phyloP scores from a whole-genome alignment of 2,888 invertebrate genomes.

The Drosophila kuntzei region DNA sequence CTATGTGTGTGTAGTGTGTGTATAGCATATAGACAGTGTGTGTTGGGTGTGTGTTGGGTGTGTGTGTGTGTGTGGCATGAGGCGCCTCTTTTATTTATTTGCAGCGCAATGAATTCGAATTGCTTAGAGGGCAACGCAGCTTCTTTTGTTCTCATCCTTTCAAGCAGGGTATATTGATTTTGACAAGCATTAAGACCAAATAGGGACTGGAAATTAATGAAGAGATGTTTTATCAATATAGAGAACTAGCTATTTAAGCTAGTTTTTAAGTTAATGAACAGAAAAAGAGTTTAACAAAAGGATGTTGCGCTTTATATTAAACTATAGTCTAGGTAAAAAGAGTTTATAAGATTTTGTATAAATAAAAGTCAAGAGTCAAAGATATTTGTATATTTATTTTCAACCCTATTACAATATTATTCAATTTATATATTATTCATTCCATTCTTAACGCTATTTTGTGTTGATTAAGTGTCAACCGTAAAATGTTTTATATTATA shows the following conservation, averaged over 20 bases:
- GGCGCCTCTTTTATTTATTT: slow-evolving; percentile 69
- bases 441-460: too few relatives aligned
- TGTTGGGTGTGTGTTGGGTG: background rate
- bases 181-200: slow-evolving; percentile 6
- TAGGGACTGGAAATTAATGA: background rate
- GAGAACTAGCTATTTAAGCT: background rate
- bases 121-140: slow-evolving; percentile 32
- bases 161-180: slow-evolving; percentile 6
- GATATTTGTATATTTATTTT: too few relatives aligned
- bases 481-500: too few relatives aligned
- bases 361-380: too few relatives aligned
- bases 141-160: slow-evolving; percentile 31
- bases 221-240: background rate
- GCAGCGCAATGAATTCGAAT: slow-evolving; percentile 61
- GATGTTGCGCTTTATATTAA: background rate
- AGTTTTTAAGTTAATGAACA: background rate
- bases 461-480: too few relatives aligned
- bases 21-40: slow-evolving; percentile 3
- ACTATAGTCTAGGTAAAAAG: too few relatives aligned
- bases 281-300: background rate
- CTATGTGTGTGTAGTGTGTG: slow-evolving; percentile 7
- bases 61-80: slow-evolving; percentile 15
- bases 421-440: too few relatives aligned
- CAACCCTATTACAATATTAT: too few relatives aligned
- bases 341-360: too few relatives aligned